Percentiles rank a stretch among this genome's conserved stretches.
phyloP scores from a whole-genome alignment of 2,888 invertebrate species.

The Ormyrus nitidulus region DNA sequence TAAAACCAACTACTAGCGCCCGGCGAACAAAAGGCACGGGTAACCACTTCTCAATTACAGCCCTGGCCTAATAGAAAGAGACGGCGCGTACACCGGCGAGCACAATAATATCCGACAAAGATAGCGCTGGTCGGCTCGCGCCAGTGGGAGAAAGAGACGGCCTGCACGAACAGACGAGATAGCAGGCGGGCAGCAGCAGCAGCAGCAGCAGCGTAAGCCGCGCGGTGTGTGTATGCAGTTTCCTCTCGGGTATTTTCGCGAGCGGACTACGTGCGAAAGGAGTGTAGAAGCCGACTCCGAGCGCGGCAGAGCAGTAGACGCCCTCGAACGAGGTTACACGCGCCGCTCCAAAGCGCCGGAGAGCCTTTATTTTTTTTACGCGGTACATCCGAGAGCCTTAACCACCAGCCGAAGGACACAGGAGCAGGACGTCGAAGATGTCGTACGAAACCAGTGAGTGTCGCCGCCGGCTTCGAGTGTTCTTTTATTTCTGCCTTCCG shows the following conservation, averaged over 20 bases:
- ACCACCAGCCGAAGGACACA: too few relatives aligned
- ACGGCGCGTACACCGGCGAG: not conserved
- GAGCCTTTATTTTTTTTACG: too few relatives aligned
- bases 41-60: not conserved
- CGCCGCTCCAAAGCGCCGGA: not conserved
- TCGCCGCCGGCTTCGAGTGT: not conserved
- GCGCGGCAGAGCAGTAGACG: too few relatives aligned
- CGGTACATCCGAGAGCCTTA: too few relatives aligned
- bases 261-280: conserved; percentile 24
- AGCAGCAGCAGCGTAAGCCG: not conserved
- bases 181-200: not conserved
- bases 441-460: conserved; percentile 57
- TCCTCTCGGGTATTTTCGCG: conserved; percentile 49
- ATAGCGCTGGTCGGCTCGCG: not conserved
- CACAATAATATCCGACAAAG: not conserved
- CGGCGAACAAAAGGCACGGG: too few relatives aligned
- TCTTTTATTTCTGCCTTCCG: too few relatives aligned
- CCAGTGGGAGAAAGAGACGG: conserved; percentile 6
- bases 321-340: conserved; percentile 32
- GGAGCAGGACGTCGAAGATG: conserved; percentile 35
- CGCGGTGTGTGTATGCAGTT: conserved; percentile 36
- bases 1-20: too few relatives aligned
- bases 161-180: not conserved
- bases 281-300: too few relatives aligned
- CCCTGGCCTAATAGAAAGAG: not conserved